Evolutionary conservation across 2,113 vertebrate genomes (phyloP), one percentile per base, ranked within the genome.

Genomic region (Helogale parvula): DNA sequence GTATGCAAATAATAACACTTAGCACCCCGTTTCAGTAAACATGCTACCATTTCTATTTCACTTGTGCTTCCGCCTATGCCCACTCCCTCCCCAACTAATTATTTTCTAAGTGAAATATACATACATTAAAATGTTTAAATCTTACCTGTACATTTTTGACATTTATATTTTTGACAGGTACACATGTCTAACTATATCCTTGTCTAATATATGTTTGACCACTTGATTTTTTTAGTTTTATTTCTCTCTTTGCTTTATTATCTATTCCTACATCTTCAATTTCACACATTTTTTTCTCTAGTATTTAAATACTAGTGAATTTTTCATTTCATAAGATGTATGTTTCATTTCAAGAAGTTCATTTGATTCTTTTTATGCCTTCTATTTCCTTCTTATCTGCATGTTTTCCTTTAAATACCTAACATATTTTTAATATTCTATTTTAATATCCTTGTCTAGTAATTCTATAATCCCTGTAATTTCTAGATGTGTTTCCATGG

Each of bases 401-500:
- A 41, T 71, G 5, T 92, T 94, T 91, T 83, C 60, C 19, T 88
- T 94, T 94, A 60, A 50, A 74, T 68, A 84, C 38, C 69, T 91
- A 87, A 50, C 60, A 54, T 88, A 50, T 86, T 93, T 88, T 83
- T 57, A 88, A 47, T 90, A 29, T 15, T n/a, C 33, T 72, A 31
- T 83, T 96, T 85, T 76, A 80, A 94, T 90, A 94, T 41, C 38
- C 41, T 82, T 80, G 25, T 74, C 63, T 85, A 60, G 35, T 63
- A 89, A 65, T 63, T 72, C 47, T 29, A 33, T 71, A 50, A 88
- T 71, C 77, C n/a, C 16, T 94, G 7, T 79, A 1, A 5, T 71
- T 94, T 94, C 91, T 88, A 45, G 41, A 80, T 88, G 23, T 85
- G 17, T 69, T 90, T 86, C 79, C 74, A 63, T 41, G 57, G n/a